A percentile compares a stretch with the other conserved stretches of the same genome.
Evolutionary conservation across 2,888 invertebrate species (phyloP).

Genomic region (Pilophorus perplexus): DNA sequence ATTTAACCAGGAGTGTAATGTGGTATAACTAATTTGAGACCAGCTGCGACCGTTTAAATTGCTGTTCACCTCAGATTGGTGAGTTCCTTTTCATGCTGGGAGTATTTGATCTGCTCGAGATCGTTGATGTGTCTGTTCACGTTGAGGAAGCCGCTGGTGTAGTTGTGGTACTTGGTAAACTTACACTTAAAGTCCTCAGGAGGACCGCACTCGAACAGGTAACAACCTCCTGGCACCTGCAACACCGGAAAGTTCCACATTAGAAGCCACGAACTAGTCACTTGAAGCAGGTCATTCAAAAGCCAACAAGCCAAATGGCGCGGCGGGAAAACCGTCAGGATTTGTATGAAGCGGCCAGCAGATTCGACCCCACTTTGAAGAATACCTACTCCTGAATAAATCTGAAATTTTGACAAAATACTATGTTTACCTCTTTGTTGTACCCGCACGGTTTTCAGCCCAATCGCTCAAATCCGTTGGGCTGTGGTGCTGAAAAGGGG

Average conservation of each 20-base stretch:
- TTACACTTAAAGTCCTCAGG: constrained; percentile 89
- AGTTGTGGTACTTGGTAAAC: constrained; percentile 84
- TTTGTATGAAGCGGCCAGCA: too few relatives aligned
- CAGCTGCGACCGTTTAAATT: neutral
- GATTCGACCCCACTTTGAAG: too few relatives aligned
- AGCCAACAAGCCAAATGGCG: neutral
- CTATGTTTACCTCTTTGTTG: too few relatives aligned
- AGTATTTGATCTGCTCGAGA: constrained; percentile 68
- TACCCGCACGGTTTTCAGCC: too few relatives aligned
- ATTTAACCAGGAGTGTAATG: too few relatives aligned
- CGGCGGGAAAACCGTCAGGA: too few relatives aligned
- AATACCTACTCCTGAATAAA: neutral
- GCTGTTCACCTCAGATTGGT: constrained; percentile 63
- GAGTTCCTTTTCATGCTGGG: constrained; percentile 70
- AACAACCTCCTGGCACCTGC: constrained; percentile 82
- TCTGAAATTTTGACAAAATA: too few relatives aligned
- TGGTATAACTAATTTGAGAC: neutral
- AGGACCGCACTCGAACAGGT: constrained; percentile 86
- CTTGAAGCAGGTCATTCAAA: neutral
- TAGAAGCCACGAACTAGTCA: neutral
- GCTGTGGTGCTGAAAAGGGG: too few relatives aligned
- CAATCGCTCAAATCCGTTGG: too few relatives aligned
- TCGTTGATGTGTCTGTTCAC: constrained; percentile 63
- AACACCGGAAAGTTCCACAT: neutral
- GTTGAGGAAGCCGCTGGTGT: constrained; percentile 80